phyloP scores from a whole-genome alignment of 2,888 invertebrate genomes.

The Pheosia gnoma region DNA sequence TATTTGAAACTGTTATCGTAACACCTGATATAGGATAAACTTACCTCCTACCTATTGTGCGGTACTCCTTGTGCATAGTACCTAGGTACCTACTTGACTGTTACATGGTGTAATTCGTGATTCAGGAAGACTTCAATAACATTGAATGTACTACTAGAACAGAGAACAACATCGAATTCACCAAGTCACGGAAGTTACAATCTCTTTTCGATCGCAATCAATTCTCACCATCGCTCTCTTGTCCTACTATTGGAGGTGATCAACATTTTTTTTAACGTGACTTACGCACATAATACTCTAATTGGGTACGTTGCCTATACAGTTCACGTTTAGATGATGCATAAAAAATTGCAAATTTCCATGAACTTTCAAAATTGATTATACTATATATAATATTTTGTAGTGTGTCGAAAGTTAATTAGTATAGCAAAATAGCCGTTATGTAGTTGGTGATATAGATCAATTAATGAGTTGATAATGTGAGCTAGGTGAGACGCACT shows the following conservation, averaged over 20 bases:
- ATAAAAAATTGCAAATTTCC: constrained; percentile 7
- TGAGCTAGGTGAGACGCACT: constrained; percentile 54
- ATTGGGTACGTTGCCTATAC: neutral
- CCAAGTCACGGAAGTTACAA: constrained; percentile 39
- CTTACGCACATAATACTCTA: constrained; percentile 9
- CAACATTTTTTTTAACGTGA: constrained; percentile 41
- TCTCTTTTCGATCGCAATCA: constrained; percentile 29
- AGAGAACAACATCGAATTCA: constrained; percentile 24
- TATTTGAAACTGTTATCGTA: too few relatives aligned
- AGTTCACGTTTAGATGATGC: constrained; percentile 7
- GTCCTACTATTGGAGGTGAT: constrained; percentile 40
- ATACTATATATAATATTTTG: constrained; percentile 1
- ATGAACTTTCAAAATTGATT: constrained; percentile 21
- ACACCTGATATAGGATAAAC: too few relatives aligned
- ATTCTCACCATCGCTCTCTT: constrained; percentile 25
- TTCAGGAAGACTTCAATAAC: constrained; percentile 14
- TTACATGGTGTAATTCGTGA: too few relatives aligned
- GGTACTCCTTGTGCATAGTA: too few relatives aligned
- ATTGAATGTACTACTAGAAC: constrained; percentile 18
- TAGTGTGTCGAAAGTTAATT: constrained; percentile 7
- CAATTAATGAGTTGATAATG: constrained; percentile 23
- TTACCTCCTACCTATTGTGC: too few relatives aligned
- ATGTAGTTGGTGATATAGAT: constrained; percentile 10
- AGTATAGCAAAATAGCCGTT: neutral
- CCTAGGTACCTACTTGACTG: too few relatives aligned